Evolutionary conservation across 1,140 invertebrate genomes (phyloP).

Genomic region (Macrobrachium nipponense): DNA sequence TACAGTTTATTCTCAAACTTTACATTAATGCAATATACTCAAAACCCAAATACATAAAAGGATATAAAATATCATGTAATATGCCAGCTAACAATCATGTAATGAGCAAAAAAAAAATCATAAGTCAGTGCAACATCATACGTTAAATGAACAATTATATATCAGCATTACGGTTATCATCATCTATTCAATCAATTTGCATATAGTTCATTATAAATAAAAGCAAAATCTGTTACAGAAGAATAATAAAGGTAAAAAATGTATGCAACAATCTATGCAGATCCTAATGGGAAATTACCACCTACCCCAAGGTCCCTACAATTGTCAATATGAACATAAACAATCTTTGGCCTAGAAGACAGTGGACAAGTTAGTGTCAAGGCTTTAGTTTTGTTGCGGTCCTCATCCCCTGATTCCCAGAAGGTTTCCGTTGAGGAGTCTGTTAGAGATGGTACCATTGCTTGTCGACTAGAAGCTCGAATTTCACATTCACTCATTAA

Average conservation of each 20-base stretch:
- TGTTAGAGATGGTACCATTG: conserved; percentile 91
- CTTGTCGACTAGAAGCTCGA: conserved; percentile 90
- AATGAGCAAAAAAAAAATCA: no score
- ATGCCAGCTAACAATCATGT: no score
- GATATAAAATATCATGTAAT: no score
- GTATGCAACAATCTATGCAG: conserved; percentile 14
- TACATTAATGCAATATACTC: no score
- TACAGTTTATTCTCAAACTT: no score
- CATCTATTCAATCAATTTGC: no score
- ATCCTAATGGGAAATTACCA: conserved; percentile 51
- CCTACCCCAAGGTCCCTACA: conserved; percentile 86
- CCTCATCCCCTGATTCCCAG: conserved; percentile 99
- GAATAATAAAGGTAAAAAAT: conserved; percentile 2
- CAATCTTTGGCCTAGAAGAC: conserved; percentile 79
- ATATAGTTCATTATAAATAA: no score
- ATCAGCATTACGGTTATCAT: no score
- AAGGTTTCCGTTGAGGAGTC: conserved; percentile 98
- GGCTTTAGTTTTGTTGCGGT: conserved; percentile 87
- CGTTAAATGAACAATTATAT: no score
- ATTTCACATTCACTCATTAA: conserved; percentile 83
- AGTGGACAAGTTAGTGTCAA: conserved; percentile 75
- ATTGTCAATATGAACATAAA: conserved; percentile 89
- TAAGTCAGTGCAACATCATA: no score
- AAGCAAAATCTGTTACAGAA: not conserved
- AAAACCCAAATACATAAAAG: no score